These are phyloP conservation scores for Pseudoips prasinana DNA, from an alignment of 2,888 invertebrate genomes.

Conservation along the genomic window DNA sequence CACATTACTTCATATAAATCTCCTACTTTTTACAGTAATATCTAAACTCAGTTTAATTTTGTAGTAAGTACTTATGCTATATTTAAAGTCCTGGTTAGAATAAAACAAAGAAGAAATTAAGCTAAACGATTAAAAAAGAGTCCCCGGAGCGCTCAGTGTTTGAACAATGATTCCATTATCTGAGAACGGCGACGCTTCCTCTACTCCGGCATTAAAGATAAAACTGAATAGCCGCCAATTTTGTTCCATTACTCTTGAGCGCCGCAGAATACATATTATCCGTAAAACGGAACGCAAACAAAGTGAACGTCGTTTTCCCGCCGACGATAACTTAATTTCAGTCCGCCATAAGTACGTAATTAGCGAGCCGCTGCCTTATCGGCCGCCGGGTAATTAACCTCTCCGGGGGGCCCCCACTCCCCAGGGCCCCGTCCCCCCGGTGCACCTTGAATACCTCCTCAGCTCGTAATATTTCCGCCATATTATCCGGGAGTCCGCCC, in stretches of 20 bases:
- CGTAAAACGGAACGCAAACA: conserved; percentile 81
- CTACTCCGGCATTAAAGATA: conserved; percentile 68
- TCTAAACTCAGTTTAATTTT: too few relatives aligned
- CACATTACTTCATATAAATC: conserved; percentile 5
- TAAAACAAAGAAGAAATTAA: conserved; percentile 62
- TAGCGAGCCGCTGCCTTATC: conserved; percentile 82
- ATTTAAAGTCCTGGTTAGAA: conserved; percentile 27
- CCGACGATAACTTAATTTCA: conserved; percentile 81
- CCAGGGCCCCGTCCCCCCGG: conserved; percentile 45
- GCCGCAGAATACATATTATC: conserved; percentile 74
- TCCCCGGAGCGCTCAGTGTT: conserved; percentile 54
- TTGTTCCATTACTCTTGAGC: conserved; percentile 75
- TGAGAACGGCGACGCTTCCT: conserved; percentile 46
- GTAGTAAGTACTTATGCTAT: too few relatives aligned
- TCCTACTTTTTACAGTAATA: conserved; percentile 10
- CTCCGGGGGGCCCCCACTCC: conserved; percentile 51
- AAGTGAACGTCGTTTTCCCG: conserved; percentile 78
- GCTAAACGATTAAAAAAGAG: conserved; percentile 75
- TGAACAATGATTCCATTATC: conserved; percentile 77
- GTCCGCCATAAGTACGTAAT: conserved; percentile 82
- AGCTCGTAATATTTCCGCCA: conserved; percentile 78
- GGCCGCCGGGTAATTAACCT: conserved; percentile 81
- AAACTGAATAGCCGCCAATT: conserved; percentile 76
- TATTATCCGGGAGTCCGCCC: conserved; percentile 77
- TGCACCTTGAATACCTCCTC: conserved; percentile 77